Evolutionary conservation across 1,140 invertebrate genomes (phyloP), one percentile per base, ranked within the genome.

Genomic region (Drosophila auraria): DNA sequence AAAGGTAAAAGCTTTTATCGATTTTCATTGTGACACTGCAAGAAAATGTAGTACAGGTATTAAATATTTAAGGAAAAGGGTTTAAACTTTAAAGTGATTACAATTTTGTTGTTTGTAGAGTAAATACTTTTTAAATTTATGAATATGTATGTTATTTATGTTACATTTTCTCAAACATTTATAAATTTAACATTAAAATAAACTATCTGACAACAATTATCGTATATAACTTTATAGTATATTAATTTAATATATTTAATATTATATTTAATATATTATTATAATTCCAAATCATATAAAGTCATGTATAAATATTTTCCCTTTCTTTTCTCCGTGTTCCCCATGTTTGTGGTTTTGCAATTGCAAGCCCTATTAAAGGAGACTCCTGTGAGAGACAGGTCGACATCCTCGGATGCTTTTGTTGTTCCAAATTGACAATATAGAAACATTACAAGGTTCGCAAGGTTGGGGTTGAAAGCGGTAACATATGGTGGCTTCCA

Each of bases 391-490:
- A 69, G 66, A 44, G 73, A 47, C 47, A 50, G 57, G 73, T 61
- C 74, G 75, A 78, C 74, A 61, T 69, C 57, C 73, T 51, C 20
- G 17, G 27, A 33, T 50, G 47, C 53, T 69, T 45, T 80, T 86
- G 82, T 66, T 84, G 51, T 56, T 51, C 45, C 60, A 57, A 56
- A 80, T 83, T 80, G 77, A 44, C 59, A 72, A 68, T 62, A 61
- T 54, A 45, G 54, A 57, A 61, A 49, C 42, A 47, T 73, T 56
- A 53, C 61, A 89, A 89, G 84, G 70, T 68, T 65, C 50, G 71
- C 84, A 90, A 84, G 86, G 84, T 89, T 90, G 87, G 81, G 81
- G 78, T 90, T 90, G 86, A 90, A 89, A 80, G 78, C 59, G 63
- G 51, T 42, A 83, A 54, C 83, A 87, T 87, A 81, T 87, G 84